Evolutionary conservation across 2,797 vertebrate genomes (phyloP).

Genomic region (Macrochelys suwanniensis): DNA sequence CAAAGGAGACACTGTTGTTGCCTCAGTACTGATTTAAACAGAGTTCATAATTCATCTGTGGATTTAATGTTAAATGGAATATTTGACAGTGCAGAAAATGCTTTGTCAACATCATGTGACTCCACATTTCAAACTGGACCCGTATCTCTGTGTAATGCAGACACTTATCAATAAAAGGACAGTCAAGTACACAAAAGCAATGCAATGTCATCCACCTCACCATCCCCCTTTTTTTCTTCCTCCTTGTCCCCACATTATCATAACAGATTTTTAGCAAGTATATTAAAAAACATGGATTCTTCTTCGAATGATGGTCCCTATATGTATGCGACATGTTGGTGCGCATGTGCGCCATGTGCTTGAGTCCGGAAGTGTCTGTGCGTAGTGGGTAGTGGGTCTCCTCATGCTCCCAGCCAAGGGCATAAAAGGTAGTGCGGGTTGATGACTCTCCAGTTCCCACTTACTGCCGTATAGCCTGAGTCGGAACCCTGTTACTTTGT

Average conservation of each 20-base stretch:
- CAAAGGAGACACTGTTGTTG: not conserved
- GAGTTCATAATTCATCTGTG: not conserved
- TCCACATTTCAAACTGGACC: constrained; percentile 25
- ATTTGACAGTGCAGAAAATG: not conserved
- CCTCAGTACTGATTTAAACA: not conserved
- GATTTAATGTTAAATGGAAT: constrained; percentile 41
- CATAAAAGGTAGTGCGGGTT: not conserved
- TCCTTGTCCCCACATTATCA: not conserved
- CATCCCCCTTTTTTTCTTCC: not conserved
- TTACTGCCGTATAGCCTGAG: not conserved
- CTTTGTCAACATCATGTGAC: not conserved
- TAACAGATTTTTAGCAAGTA: not conserved
- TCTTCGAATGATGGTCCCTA: not conserved
- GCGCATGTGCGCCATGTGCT: not conserved
- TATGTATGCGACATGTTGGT: not conserved
- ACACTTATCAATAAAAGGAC: not conserved
- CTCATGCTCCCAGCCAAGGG: not conserved
- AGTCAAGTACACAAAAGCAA: not conserved
- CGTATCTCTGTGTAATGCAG: not conserved
- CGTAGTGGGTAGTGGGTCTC: not conserved
- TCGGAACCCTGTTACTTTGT: not conserved
- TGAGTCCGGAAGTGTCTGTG: not conserved
- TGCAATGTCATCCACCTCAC: not conserved
- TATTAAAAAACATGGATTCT: not conserved
- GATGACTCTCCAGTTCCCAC: not conserved